Evolutionary conservation across 2,113 vertebrate genomes (phyloP).

Genomic region (Eidolon helvum): DNA sequence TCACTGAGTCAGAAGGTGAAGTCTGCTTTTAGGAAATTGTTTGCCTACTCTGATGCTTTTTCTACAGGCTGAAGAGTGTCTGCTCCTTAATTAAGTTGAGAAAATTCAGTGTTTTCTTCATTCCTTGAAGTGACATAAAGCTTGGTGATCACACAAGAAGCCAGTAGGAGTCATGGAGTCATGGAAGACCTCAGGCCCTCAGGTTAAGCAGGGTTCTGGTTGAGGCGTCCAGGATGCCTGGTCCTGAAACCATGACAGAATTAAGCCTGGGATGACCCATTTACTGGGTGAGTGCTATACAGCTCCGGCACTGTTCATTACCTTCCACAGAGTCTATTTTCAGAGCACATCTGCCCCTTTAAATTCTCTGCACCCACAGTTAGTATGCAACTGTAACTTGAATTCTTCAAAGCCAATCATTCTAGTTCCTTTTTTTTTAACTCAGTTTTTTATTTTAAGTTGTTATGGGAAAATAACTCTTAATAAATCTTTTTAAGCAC

Average conservation of each 20-base stretch:
- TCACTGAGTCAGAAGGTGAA: background rate
- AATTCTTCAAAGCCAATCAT: slow-evolving; percentile 63
- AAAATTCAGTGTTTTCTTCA: background rate
- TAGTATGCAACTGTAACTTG: background rate
- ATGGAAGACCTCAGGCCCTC: background rate
- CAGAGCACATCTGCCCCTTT: background rate
- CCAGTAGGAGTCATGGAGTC: background rate
- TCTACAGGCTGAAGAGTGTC: background rate
- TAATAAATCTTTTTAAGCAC: slow-evolving; percentile 64
- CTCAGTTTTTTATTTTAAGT: slow-evolving; percentile 51
- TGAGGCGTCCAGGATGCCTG: background rate
- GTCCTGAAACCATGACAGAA: slow-evolving; percentile 43
- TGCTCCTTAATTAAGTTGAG: background rate
- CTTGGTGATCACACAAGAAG: background rate
- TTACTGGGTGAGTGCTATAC: background rate
- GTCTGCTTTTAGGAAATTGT: background rate
- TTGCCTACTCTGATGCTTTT: background rate
- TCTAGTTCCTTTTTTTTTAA: slow-evolving; percentile 44
- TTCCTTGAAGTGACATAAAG: background rate
- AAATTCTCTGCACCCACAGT: background rate
- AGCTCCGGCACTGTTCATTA: background rate
- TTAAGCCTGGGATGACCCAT: slow-evolving; percentile 47
- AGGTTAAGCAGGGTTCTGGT: background rate
- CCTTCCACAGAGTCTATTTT: background rate
- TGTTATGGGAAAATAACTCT: slow-evolving; percentile 70